Evolutionary conservation across 2,113 vertebrate species (phyloP).

Genomic region (Pseudopipra pipra): DNA sequence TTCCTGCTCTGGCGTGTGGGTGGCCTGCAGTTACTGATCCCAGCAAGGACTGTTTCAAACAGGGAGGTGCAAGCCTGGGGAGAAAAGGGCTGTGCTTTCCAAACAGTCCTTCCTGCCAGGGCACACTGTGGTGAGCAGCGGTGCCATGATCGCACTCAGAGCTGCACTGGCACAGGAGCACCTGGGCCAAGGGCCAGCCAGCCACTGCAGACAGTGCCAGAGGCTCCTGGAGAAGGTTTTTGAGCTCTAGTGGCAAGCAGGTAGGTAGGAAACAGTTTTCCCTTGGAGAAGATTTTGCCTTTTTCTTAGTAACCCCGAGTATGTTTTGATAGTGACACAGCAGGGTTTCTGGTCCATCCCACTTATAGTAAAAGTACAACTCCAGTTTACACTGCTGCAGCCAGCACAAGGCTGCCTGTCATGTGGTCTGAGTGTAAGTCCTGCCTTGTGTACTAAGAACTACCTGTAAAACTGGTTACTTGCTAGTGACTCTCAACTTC

Average conservation of each 20-base stretch:
- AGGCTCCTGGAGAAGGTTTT: not conserved
- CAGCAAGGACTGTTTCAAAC: not conserved
- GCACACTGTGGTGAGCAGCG: fast-evolving
- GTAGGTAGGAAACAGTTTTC: not conserved
- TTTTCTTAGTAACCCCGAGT: not conserved
- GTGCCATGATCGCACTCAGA: fast-evolving
- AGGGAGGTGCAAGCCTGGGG: not conserved
- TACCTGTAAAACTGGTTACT: not conserved
- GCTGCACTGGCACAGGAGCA: not conserved
- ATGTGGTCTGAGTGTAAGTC: not conserved
- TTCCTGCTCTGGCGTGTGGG: not conserved
- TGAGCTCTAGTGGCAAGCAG: not conserved
- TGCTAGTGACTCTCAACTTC: not conserved
- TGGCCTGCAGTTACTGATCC: not conserved
- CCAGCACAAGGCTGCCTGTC: not conserved
- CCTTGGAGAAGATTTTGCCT: not conserved
- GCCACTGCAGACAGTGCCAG: not conserved
- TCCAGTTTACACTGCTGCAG: not conserved
- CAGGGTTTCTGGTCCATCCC: not conserved
- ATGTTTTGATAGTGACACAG: not conserved
- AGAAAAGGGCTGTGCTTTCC: not conserved
- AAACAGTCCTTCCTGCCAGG: not conserved
- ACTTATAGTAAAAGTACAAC: not conserved
- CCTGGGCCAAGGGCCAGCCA: not conserved
- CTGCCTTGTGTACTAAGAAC: not conserved